Percentiles rank a stretch among this genome's conserved stretches.
Evolutionary conservation across 1,140 invertebrate genomes (phyloP).

Genomic region (Magallana ariakensis): DNA sequence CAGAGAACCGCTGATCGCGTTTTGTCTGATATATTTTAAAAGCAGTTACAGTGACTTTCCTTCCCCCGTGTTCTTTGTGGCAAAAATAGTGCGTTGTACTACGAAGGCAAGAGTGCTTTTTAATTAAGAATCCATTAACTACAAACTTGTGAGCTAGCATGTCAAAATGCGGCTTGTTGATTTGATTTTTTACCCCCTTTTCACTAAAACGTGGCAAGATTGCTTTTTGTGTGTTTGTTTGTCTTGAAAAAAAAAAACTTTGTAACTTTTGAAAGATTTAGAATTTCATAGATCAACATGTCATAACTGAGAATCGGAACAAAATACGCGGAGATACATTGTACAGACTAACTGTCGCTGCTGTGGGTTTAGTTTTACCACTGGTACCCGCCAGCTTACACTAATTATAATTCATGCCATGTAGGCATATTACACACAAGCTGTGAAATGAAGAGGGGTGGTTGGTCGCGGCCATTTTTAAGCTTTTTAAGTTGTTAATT

Average conservation of each 20-base stretch:
- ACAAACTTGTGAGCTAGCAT: background rate
- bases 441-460: no score
- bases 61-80: background rate
- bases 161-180: background rate
- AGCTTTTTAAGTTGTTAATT: no score
- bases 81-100: background rate
- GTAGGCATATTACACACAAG: no score
- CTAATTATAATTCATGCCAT: no score
- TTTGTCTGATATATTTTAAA: no score
- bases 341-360: slow-evolving; percentile 7
- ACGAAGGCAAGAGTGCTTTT: background rate
- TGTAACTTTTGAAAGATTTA: background rate
- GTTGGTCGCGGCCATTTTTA: no score
- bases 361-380: no score
- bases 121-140: background rate
- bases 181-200: background rate
- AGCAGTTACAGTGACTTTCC: background rate
- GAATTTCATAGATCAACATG: slow-evolving; percentile 32
- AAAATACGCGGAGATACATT: background rate
- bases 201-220: background rate
- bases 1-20: no score
- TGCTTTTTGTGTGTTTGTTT: no score
- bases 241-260: background rate
- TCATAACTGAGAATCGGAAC: background rate
- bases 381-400: no score